Percentiles rank a stretch among this genome's conserved stretches.
These are phyloP conservation scores for Strigamia maritima DNA, from an alignment of 2,888 invertebrate species.

Conservation along the genomic window DNA sequence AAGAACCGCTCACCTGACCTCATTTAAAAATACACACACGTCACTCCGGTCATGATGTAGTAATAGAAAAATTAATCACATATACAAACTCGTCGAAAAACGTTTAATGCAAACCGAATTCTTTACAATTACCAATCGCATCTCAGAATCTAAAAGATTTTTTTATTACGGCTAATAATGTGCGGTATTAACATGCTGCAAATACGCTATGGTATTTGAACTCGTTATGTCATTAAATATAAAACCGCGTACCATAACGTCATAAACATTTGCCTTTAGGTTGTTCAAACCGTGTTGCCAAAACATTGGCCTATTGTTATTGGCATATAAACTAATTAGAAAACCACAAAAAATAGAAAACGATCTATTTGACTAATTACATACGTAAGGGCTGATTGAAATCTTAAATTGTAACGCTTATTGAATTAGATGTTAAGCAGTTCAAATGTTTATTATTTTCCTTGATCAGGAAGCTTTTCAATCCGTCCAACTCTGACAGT, in stretches of 20 bases:
- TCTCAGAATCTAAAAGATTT: neutral
- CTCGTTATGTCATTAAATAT: neutral
- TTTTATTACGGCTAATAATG: too few species aligned
- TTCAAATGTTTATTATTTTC: neutral
- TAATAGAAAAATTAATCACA: conserved; percentile 31
- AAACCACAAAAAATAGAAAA: neutral
- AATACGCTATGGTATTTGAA: neutral
- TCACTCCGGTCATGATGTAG: conserved; percentile 22
- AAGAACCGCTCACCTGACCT: conserved; percentile 34
- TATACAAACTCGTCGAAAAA: neutral
- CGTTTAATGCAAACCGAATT: neutral
- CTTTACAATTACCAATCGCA: neutral
- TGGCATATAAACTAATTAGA: neutral
- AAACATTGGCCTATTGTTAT: neutral
- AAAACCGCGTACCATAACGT: neutral
- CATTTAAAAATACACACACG: conserved; percentile 26
- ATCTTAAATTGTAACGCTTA: neutral
- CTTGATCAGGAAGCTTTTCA: neutral
- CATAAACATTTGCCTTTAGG: conserved; percentile 1
- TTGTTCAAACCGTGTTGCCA: neutral
- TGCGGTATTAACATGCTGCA: too few species aligned
- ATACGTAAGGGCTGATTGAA: neutral
- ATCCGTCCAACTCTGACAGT: neutral
- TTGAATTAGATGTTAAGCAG: neutral
- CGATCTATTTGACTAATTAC: neutral